Percentiles rank a stretch among this genome's conserved stretches.
phyloP scores from a whole-genome alignment of 2,797 vertebrate genomes.

The Neopelma chrysocephalum region DNA sequence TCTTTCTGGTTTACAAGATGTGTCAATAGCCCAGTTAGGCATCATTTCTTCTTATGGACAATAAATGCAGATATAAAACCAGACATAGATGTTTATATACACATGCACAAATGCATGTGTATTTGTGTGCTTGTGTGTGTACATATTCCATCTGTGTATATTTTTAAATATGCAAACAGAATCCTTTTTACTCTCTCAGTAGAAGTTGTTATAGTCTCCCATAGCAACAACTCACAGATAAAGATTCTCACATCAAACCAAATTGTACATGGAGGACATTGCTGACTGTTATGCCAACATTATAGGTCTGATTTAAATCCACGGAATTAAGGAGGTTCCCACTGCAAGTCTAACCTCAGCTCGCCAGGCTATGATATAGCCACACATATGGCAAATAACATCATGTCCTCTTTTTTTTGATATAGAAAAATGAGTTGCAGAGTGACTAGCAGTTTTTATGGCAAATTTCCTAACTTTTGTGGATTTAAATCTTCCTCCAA shows the following conservation, averaged over 20 bases:
- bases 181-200: neutral
- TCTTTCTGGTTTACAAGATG: neutral
- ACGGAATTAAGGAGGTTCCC: neutral
- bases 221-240: conserved; percentile 42
- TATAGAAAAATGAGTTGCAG: neutral
- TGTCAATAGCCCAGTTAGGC: accelerated
- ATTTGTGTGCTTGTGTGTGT: neutral
- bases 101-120: neutral
- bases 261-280: neutral
- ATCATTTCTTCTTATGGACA: neutral
- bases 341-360: neutral
- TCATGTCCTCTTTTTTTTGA: neutral
- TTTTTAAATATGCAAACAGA: conserved; percentile 36
- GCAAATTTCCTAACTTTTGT: neutral
- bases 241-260: conserved; percentile 32
- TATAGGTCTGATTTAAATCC: conserved; percentile 24
- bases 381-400: conserved; percentile 6
- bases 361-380: neutral
- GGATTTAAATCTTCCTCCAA: neutral
- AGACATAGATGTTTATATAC: neutral
- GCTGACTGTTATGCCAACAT: neutral
- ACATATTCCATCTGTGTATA: neutral
- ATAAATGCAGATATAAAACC: neutral
- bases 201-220: conserved; percentile 36
- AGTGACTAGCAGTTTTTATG: neutral